Percentiles rank a stretch among this genome's conserved stretches.
These are phyloP conservation scores for Ptilodon capucinus DNA, from an alignment of 2,888 invertebrate genomes.

Conservation along the genomic window DNA sequence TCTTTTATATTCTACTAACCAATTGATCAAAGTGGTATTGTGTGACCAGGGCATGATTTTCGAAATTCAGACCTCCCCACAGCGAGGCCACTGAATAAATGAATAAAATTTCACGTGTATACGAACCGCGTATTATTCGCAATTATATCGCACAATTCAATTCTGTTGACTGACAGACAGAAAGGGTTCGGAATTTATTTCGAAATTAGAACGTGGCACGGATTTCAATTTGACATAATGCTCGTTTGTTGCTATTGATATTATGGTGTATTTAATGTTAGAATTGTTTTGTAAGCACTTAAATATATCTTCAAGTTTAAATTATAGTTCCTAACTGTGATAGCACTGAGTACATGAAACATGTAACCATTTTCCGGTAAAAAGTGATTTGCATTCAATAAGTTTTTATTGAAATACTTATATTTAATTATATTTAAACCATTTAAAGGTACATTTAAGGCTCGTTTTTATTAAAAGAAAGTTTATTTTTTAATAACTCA, in stretches of 20 bases:
- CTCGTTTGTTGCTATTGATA: too few species aligned
- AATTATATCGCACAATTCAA: conserved; percentile 26
- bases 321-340: too few species aligned
- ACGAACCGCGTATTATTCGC: conserved; percentile 19
- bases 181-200: conserved; percentile 15
- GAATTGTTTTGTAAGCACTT: too few species aligned
- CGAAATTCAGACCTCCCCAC: neutral
- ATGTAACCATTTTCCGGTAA: too few species aligned
- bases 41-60: neutral
- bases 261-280: too few species aligned
- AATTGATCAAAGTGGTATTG: neutral
- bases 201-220: conserved; percentile 22
- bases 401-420: too few species aligned
- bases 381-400: too few species aligned
- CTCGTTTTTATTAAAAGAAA: too few species aligned
- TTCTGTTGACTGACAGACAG: conserved; percentile 23
- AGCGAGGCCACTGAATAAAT: conserved; percentile 23
- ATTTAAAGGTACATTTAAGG: too few species aligned
- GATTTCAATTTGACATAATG: conserved; percentile 1
- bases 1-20: neutral
- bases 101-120: conserved; percentile 26
- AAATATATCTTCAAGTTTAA: too few species aligned
- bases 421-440: too few species aligned
- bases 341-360: too few species aligned
- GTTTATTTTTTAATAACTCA: neutral